These are phyloP conservation scores for Pyralis farinalis DNA, from an alignment of 2,888 invertebrate genomes.

Conservation along the genomic window DNA sequence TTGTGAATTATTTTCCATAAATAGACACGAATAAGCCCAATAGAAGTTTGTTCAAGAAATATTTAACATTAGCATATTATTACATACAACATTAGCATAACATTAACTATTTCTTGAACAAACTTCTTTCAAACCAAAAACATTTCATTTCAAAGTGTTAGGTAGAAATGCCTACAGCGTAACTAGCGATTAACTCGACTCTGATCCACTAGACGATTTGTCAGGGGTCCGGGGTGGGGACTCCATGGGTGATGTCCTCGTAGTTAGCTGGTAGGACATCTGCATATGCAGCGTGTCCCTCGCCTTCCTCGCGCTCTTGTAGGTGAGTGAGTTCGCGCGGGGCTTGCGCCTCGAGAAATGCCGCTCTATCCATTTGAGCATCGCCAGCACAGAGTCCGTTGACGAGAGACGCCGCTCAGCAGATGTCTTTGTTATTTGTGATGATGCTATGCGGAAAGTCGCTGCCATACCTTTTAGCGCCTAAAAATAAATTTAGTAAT, in stretches of 20 bases:
- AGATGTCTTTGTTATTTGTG: conserved; percentile 91
- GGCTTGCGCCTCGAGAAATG: conserved; percentile 91
- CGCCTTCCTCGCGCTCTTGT: conserved; percentile 79
- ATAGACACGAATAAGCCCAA: too few species aligned
- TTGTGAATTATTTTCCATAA: too few species aligned
- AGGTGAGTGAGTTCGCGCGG: conserved; percentile 84
- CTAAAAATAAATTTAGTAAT: conserved; percentile 58
- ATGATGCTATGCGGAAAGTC: conserved; percentile 93
- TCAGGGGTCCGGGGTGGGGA: conserved; percentile 55
- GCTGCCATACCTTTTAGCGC: conserved; percentile 96
- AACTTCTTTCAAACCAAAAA: too few species aligned
- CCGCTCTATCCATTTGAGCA: conserved; percentile 94
- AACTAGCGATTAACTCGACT: conserved; percentile 51
- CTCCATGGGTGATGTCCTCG: conserved; percentile 48
- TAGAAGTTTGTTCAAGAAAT: too few species aligned
- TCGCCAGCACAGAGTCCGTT: conserved; percentile 93
- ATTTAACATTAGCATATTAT: too few species aligned
- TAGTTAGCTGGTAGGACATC: conserved; percentile 83
- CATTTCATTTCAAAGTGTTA: too few species aligned
- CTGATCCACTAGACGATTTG: conserved; percentile 61
- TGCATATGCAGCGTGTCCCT: conserved; percentile 89
- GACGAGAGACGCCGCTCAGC: conserved; percentile 93
- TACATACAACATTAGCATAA: too few species aligned
- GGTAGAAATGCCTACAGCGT: too few species aligned
- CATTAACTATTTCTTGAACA: too few species aligned